Evolutionary conservation across 2,888 invertebrate species (phyloP).

Genomic region (Clepsis dumicolana): DNA sequence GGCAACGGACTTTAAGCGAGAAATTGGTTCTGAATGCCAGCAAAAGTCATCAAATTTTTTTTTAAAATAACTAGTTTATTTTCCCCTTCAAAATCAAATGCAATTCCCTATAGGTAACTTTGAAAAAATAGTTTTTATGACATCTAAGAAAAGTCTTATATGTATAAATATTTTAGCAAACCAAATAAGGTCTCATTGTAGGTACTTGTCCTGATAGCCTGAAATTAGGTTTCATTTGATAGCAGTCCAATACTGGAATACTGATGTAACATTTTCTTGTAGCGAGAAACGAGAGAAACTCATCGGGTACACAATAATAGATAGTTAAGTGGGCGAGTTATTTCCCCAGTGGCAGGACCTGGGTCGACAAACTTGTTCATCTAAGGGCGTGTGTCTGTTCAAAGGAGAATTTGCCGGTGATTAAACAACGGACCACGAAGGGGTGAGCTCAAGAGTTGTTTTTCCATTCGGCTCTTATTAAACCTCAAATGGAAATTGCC

Average conservation of each 20-base stretch:
- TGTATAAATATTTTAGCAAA: not conserved
- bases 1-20: constrained; percentile 2
- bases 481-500: constrained; percentile 27
- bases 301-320: constrained; percentile 53
- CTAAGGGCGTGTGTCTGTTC: constrained; percentile 49
- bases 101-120: not conserved
- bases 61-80: not conserved
- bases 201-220: not conserved
- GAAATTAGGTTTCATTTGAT: constrained; percentile 12
- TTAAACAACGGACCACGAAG: constrained; percentile 56
- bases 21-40: not conserved
- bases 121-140: not conserved
- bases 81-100: not conserved
- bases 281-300: constrained; percentile 45
- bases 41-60: not conserved
- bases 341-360: constrained; percentile 61
- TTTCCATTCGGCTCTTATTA: constrained; percentile 35
- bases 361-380: constrained; percentile 54
- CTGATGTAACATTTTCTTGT: constrained; percentile 30
- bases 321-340: constrained; percentile 57
- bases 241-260: not conserved
- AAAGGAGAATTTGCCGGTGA: constrained; percentile 57
- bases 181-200: not conserved
- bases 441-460: constrained; percentile 27
- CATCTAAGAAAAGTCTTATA: not conserved